A percentile compares a stretch with the other conserved stretches of the same genome.
Conservation (phyloP, 2,888 invertebrate genomes). For the Eustalomyia histrio region DNA sequence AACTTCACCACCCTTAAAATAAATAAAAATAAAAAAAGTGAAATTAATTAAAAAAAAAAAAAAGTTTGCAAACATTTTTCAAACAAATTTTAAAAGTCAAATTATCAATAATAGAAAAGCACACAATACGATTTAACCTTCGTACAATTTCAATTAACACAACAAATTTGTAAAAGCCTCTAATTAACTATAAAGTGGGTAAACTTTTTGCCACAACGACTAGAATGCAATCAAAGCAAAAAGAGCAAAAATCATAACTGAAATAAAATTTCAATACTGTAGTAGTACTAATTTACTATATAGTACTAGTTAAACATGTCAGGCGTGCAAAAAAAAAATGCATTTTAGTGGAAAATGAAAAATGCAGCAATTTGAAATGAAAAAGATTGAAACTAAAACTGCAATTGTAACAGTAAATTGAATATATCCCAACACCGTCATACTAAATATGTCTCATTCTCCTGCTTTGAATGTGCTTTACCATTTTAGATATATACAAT, state of each 20-base stretch:
- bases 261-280: constrained; percentile 13
- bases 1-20: constrained; percentile 93
- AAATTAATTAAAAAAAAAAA: constrained; percentile 24
- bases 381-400: constrained; percentile 30
- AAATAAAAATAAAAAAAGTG: constrained; percentile 59
- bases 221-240: constrained; percentile 46
- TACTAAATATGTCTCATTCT: background rate
- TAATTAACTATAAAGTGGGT: constrained; percentile 67
- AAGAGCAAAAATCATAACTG: constrained; percentile 46
- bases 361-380: constrained; percentile 14
- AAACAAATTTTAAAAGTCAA: constrained; percentile 46
- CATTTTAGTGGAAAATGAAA: constrained; percentile 47
- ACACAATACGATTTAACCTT: constrained; percentile 24
- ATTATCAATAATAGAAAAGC: constrained; percentile 18
- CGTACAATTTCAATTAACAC: constrained; percentile 40
- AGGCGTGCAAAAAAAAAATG: constrained; percentile 45
- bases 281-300: constrained; percentile 68
- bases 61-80: constrained; percentile 20
- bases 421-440: constrained; percentile 5
- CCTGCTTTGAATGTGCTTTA: too few species aligned
- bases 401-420: constrained; percentile 49
- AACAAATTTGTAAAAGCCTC: constrained; percentile 33
- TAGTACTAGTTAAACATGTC: constrained; percentile 41
- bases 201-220: constrained; percentile 31
- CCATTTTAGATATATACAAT: too few species aligned